Evolutionary conservation across 2,797 vertebrate genomes (phyloP), one percentile per base, ranked within the genome.

Genomic region (Sphaeramia orbicularis): DNA sequence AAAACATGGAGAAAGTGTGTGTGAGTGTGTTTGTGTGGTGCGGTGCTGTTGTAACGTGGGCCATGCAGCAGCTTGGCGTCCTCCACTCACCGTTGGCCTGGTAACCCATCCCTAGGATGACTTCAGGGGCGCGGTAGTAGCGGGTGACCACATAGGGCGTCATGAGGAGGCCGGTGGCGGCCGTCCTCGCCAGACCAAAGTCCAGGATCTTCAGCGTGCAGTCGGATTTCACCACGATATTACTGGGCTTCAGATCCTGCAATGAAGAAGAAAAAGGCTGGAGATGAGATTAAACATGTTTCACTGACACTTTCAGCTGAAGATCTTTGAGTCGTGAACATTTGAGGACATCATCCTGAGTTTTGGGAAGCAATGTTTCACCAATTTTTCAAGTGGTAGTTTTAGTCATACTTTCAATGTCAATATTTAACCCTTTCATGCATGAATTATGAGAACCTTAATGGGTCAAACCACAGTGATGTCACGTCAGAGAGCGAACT

Each of bases 41-140:
- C 71, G 62, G 78, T 78, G 59, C 42, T 59, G 18, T 52, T 10
- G n/a, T 65, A 70, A 61, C 57, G 19, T 7, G 63, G 70, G 47
- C 63, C 87, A 90, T 92, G 92, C 6, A n/a, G 14, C n/a, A 40
- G 37, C 14, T 6, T 55, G 59, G n/a, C n/a, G n/a, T n/a, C n/a
- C n/a, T n/a, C 24, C 57, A 92, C 97, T 96, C 90, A 99, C 98
- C 98, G 86, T 99, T 99, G 84, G 98, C 97, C 91, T 99, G 98
- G 94, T 99, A 99, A 89, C 98, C 98, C 98, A 99, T 99, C 86
- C 98, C 98, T 78, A 99, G 93, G 93, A 99, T 99, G 86, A 99
- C 98, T 92, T 99, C 98, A 15, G 98, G 98, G 54, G 98, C 98
- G 94, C 98, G 95, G 94, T 99, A 99, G 94, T 99, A 99, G 77